Evolutionary conservation across 1,140 invertebrate species (phyloP), one percentile per base, ranked within the genome.

Genomic region (Zaprionus ornatus): DNA sequence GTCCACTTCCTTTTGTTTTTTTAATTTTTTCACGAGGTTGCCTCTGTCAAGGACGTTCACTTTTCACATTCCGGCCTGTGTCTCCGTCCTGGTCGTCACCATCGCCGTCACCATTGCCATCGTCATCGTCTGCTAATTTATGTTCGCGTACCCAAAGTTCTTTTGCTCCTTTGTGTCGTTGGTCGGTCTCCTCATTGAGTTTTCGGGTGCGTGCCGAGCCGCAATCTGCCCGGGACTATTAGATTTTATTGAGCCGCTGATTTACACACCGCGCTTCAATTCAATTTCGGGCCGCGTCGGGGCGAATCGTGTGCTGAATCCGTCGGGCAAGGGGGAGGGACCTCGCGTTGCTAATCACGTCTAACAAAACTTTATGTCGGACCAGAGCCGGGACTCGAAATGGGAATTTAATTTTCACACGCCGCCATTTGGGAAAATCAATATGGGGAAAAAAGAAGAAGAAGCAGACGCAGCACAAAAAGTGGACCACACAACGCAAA

Each of bases 181-280:
- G 3, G 29, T 35, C 32, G 10, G 54, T 35, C 32, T 12, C 9
- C 9, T 48, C 42, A 76, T 70, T 81, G 66, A 71, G 77, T 69
- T 81, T 45, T 71, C 56, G 72, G 74, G 71, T 88, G 85, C 85
- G 85, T 88, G 85, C 63, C 69, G 60, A 70, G 81, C 73, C 75
- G 85, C 85, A 88, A 88, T 88, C 85, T 84, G 81, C 81, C 48
- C 55, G 62, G 60, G 81, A 74, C 84, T 90, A 90, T 88, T 88
- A 85, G 81, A 90, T 88, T 88, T 88, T 88, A 88, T 88, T 90
- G 85, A 88, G 81, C 85, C 79, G 78, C 85, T 88, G 85, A 88
- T 88, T 88, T 88, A 88, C 75, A 90, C 85, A 79, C 77, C 79
- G 80, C 74, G 80, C 80, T 78, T 88, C 72, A 85, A 90, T 88